Evolutionary conservation across 2,888 invertebrate genomes (phyloP), one percentile per base, ranked within the genome.

Genomic region (Trypoxylon attenuatum): DNA sequence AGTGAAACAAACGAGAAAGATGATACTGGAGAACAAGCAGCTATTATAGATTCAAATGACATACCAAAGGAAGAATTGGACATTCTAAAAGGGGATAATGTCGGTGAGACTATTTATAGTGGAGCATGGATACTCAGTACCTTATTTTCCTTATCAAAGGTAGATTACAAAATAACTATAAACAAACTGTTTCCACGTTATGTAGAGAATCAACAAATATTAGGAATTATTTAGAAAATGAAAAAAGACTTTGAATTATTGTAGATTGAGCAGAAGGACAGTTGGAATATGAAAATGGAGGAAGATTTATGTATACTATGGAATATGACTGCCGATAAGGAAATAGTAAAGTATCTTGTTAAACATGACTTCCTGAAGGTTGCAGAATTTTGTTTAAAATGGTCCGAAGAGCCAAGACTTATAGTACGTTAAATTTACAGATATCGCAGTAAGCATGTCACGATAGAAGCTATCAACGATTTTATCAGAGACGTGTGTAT

Each of bases 281-380:
- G 91, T 41, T 89, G 90, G 83, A 89, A 89, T 53, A 89, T 90
- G 60, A 88, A 91, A 0, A 88, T 94, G 46, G 95, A 95, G 87
- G 90, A 90, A 19, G 92, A 94, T 78, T 88, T 95, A 29, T 94
- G 94, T 80, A 91, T 91, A 4, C 84, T 96, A 0, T 96, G 96
- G 96, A 95, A 96, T 75, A 95, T 95, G 94, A 93, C 95, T 0
- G 89, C 92, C 0, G 94, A 95, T 73, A 89, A 90, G 69, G 94
- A 94, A 80, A 93, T 96, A 0, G 93, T 94, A 6, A 80, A 90
- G 39, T 92, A 92, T 79, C 87, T 96, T 8, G 87, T 92, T 55
- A 89, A 92, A 73, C 90, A 94, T 65, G 90, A 93, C 64, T 91
- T 92, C 60, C 88, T 94, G 2, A 90, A 91, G 55, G 87, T 94